These are phyloP conservation scores for Pao palembangensis DNA, from an alignment of 2,113 vertebrate species.

Conservation along the genomic window DNA sequence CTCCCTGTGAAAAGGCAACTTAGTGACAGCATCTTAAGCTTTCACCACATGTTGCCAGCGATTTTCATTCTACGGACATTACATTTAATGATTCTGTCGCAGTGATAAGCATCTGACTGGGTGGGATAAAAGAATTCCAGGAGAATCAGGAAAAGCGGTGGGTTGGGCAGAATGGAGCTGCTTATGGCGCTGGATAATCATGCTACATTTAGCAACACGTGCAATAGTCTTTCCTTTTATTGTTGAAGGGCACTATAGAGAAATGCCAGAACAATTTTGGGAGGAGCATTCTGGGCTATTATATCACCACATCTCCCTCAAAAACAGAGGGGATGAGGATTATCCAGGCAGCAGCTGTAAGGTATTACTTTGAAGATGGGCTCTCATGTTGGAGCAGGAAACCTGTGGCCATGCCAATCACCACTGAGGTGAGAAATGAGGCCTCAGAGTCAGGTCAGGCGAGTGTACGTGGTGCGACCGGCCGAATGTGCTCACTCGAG, in stretches of 20 bases:
- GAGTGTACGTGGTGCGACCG: slow-evolving; percentile 43
- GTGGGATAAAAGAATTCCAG: slow-evolving; percentile 73
- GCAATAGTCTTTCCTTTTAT: slow-evolving; percentile 55
- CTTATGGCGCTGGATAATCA: slow-evolving; percentile 67
- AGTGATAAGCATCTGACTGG: slow-evolving; percentile 77
- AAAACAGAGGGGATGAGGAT: slow-evolving; percentile 67
- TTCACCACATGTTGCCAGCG: slow-evolving; percentile 80
- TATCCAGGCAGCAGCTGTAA: slow-evolving; percentile 85
- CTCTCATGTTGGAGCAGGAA: slow-evolving; percentile 58
- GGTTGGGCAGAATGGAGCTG: slow-evolving; percentile 7
- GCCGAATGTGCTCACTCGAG: slow-evolving; percentile 20
- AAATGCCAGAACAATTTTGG: slow-evolving; percentile 82
- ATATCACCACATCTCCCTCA: slow-evolving; percentile 75
- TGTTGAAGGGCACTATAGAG: slow-evolving; percentile 75
- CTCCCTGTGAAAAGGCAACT: slow-evolving; percentile 83
- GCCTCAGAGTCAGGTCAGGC: slow-evolving; percentile 72
- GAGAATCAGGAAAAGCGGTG: slow-evolving; percentile 42
- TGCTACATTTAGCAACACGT: slow-evolving; percentile 74
- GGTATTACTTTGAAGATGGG: slow-evolving; percentile 90
- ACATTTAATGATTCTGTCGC: slow-evolving; percentile 77
- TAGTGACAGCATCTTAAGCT: slow-evolving; percentile 89
- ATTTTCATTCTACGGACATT: slow-evolving; percentile 81
- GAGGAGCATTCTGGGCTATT: slow-evolving; percentile 74
- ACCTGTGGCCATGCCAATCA: slow-evolving; percentile 81
- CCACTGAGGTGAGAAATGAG: slow-evolving; percentile 79